phyloP scores from a whole-genome alignment of 2,888 invertebrate species.

The Caenorhabditis sp. region DNA sequence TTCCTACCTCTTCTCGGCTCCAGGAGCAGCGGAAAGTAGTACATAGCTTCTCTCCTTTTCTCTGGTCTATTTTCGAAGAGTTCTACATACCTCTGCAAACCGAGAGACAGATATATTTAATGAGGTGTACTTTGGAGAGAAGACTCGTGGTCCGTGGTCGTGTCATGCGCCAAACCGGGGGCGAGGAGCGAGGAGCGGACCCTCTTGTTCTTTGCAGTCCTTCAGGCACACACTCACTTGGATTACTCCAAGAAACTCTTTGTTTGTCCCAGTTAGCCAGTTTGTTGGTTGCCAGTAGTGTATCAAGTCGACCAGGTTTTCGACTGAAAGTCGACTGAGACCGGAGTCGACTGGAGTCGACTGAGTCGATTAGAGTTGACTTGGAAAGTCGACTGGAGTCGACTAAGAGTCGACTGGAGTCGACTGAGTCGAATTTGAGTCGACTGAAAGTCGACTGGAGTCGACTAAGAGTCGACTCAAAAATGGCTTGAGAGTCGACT shows the following conservation, averaged over 20 bases:
- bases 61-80: not conserved
- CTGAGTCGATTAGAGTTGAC: too few relatives aligned
- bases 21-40: not conserved
- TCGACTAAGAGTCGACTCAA: too few relatives aligned
- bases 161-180: slow-evolving; percentile 5
- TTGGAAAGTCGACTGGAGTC: too few relatives aligned
- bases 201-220: slow-evolving; percentile 11
- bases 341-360: too few relatives aligned
- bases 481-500: too few relatives aligned
- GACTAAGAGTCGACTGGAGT: too few relatives aligned
- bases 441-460: too few relatives aligned
- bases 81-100: not conserved
- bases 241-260: slow-evolving; percentile 2
- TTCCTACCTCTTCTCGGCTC: not conserved
- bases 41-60: not conserved
- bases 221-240: not conserved
- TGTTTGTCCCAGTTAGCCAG: slow-evolving; percentile 3
- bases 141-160: slow-evolving; percentile 12
- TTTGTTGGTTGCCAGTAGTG: too few relatives aligned
- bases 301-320: too few relatives aligned
- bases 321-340: too few relatives aligned
- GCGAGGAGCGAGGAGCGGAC: not conserved
- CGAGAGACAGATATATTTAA: slow-evolving; percentile 1
- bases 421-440: too few relatives aligned
- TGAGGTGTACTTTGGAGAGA: slow-evolving; percentile 2